Evolutionary conservation across 2,797 vertebrate genomes (phyloP).

Genomic region (Paguma larvata): DNA sequence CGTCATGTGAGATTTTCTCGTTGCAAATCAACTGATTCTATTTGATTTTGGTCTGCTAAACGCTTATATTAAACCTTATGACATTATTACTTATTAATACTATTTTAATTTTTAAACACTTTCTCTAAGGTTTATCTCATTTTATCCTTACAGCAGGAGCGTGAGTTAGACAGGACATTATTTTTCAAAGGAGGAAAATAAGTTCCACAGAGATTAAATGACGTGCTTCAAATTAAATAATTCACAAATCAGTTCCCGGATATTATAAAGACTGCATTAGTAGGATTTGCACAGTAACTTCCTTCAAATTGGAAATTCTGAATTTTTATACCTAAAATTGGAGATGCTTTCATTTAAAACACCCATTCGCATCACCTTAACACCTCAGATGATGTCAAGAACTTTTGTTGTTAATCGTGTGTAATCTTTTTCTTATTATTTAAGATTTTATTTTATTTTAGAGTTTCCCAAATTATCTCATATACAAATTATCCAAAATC

Average conservation of each 20-base stretch:
- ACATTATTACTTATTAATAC: neutral
- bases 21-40: neutral
- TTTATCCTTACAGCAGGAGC: neutral
- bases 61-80: neutral
- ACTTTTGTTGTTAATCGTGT: neutral
- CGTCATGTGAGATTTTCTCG: neutral
- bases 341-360: neutral
- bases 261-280: neutral
- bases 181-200: neutral
- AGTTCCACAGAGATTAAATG: neutral
- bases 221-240: neutral
- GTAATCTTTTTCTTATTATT: neutral
- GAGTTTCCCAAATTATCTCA: neutral
- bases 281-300: neutral
- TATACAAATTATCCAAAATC: neutral
- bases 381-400: neutral
- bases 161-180: neutral
- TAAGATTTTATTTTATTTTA: neutral
- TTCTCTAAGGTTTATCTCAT: neutral
- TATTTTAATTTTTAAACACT: neutral
- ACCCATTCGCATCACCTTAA: neutral
- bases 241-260: neutral
- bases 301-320: neutral
- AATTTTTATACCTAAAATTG: neutral
- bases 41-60: neutral